Conservation (phyloP, 64 coral and sea anemone species). For the Montipora sp. region DNA sequence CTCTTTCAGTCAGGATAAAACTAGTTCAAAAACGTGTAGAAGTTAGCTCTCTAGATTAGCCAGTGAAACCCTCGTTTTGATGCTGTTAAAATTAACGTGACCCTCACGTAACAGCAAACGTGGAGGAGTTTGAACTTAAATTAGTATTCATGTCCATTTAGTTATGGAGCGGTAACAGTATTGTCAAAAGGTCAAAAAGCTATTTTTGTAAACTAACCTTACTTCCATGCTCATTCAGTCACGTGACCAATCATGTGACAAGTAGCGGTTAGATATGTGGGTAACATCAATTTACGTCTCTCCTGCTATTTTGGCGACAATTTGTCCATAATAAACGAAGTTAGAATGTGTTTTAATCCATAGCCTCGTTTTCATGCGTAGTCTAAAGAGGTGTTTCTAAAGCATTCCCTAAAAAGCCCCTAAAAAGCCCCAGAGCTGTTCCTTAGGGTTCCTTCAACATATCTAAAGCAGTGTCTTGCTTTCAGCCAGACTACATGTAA, state of each 20-base stretch:
- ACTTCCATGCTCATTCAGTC: slow-evolving; percentile 2
- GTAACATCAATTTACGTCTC: not conserved
- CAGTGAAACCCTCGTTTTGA: too few relatives aligned
- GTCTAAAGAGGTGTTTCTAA: not conserved
- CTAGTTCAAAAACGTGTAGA: too few relatives aligned
- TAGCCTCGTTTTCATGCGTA: slow-evolving; percentile 77
- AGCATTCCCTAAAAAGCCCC: slow-evolving; percentile 25
- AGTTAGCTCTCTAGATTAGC: too few relatives aligned
- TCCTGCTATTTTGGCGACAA: slow-evolving; percentile 48
- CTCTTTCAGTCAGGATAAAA: too few relatives aligned
- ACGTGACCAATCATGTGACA: slow-evolving; percentile 27
- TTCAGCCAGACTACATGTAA: slow-evolving; percentile 25
- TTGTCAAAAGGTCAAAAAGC: slow-evolving; percentile 4
- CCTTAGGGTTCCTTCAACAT: slow-evolving; percentile 57
- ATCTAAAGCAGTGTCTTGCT: slow-evolving; percentile 61
- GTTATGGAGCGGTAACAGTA: too few relatives aligned
- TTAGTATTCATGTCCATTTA: too few relatives aligned
- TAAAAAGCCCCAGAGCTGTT: slow-evolving; percentile 28
- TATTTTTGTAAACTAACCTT: too few relatives aligned
- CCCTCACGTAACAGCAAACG: too few relatives aligned
- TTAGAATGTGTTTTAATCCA: slow-evolving; percentile 39
- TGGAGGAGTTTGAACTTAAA: too few relatives aligned
- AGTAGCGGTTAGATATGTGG: slow-evolving; percentile 36
- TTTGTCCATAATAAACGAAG: slow-evolving; percentile 52
- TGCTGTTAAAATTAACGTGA: too few relatives aligned